Conservation (phyloP, 2,113 vertebrate species). For the Cyprinodon tularosa region DNA sequence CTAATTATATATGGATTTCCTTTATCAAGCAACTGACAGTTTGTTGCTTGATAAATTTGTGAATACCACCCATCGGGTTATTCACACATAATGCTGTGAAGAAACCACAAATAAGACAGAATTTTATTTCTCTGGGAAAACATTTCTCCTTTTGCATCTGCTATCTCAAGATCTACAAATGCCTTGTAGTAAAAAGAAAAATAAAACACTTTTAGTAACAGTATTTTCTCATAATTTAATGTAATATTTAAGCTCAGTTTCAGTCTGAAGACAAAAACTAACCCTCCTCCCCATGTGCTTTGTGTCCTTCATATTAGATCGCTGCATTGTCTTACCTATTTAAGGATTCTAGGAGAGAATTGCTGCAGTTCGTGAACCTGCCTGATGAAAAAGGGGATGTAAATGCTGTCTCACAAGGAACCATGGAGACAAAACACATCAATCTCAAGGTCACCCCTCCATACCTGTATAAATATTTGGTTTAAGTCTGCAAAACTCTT, state of each 20-base stretch:
- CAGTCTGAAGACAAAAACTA: neutral
- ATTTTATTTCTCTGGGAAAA: neutral
- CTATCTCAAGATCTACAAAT: neutral
- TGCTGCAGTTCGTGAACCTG: constrained; percentile 30
- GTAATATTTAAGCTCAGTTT: neutral
- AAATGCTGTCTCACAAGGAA: constrained; percentile 50
- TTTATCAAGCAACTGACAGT: neutral
- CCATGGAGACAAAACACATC: constrained; percentile 20
- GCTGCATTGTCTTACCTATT: neutral
- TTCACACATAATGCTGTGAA: neutral
- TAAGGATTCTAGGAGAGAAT: constrained; percentile 23
- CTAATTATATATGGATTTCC: neutral
- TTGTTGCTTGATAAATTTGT: too few species aligned
- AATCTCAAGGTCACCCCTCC: constrained; percentile 61
- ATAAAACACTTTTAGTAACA: neutral
- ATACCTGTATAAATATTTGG: constrained; percentile 66
- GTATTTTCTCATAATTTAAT: neutral
- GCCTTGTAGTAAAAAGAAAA: neutral
- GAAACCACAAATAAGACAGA: neutral
- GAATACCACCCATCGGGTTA: too few species aligned
- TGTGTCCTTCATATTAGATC: neutral
- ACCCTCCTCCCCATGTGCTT: neutral
- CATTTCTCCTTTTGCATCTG: neutral
- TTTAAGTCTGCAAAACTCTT: constrained; percentile 26
- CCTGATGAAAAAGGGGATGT: constrained; percentile 51